Evolutionary conservation across 2,797 vertebrate genomes (phyloP).

Genomic region (Vireo griseus): DNA sequence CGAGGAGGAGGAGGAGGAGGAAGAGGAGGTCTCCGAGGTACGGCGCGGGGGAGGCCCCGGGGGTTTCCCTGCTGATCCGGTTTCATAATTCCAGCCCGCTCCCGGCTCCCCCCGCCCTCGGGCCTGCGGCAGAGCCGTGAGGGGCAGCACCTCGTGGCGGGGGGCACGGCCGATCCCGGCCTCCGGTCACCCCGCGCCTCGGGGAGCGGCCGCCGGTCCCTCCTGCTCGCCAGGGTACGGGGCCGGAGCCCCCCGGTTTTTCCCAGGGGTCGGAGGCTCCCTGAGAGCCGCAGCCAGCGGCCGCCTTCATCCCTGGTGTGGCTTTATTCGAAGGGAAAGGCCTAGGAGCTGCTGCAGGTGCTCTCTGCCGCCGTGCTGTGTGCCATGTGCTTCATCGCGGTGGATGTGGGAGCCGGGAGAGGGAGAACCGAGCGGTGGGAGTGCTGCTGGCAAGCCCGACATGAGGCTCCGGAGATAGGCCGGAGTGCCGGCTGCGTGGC

Average conservation of each 20-base stretch:
- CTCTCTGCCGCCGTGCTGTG: not conserved
- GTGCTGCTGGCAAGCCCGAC: not conserved
- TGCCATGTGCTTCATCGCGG: not conserved
- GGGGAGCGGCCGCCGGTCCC: not conserved
- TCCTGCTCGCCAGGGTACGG: not conserved
- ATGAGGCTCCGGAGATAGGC: not conserved
- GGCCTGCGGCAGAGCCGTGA: not conserved
- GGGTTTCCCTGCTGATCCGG: constrained; percentile 48
- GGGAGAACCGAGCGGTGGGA: not conserved
- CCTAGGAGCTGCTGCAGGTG: not conserved
- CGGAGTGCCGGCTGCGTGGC: not conserved
- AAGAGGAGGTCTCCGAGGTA: constrained; percentile 79
- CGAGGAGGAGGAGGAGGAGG: constrained; percentile 45
- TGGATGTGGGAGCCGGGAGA: not conserved
- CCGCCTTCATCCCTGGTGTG: not conserved
- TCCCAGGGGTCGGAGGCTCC: not conserved
- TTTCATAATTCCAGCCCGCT: constrained; percentile 50
- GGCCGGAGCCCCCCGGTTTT: not conserved
- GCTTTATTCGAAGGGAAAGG: not conserved
- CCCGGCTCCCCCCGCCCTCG: not conserved
- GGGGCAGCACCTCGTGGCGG: not conserved
- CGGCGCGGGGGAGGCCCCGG: not conserved
- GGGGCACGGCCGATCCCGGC: not conserved
- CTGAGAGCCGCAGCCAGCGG: not conserved
- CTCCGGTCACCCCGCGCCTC: too few species aligned